phyloP scores from a whole-genome alignment of 2,888 invertebrate genomes.

The Clanis bilineata region DNA sequence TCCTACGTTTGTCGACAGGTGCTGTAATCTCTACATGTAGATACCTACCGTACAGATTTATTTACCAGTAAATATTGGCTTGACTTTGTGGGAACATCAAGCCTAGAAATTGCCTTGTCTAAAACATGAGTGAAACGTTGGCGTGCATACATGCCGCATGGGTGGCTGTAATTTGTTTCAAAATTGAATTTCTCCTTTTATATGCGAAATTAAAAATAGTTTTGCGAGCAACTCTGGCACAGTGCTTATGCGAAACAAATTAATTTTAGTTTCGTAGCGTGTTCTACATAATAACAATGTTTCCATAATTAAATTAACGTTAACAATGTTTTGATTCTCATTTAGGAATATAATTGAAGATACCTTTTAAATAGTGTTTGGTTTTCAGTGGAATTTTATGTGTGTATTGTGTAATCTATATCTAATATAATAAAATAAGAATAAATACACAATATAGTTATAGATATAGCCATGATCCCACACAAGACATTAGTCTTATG shows the following conservation, averaged over 20 bases:
- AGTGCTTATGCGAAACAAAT: constrained; percentile 4
- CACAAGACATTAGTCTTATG: no score
- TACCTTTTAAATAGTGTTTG: constrained; percentile 19
- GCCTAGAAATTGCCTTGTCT: constrained; percentile 8
- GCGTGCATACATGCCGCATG: background rate
- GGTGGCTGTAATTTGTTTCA: constrained; percentile 4
- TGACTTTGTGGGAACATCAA: constrained; percentile 1
- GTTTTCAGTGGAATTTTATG: background rate
- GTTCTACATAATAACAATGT: constrained; percentile 1
- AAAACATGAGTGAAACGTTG: background rate
- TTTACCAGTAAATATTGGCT: constrained; percentile 11
- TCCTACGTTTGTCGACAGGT: constrained; percentile 28
- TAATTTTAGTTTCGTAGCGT: constrained; percentile 16
- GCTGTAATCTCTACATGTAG: constrained; percentile 4
- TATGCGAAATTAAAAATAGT: constrained; percentile 8
- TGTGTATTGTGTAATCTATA: background rate
- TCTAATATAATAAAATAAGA: no score
- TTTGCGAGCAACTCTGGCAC: background rate
- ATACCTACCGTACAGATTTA: constrained; percentile 3
- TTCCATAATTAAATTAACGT: constrained; percentile 14
- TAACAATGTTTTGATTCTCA: constrained; percentile 16
- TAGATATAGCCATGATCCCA: no score
- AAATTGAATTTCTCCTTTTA: background rate
- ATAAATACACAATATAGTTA: no score
- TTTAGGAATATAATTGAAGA: constrained; percentile 8